Conservation (phyloP, 2,113 vertebrate species). For the Cavia aperea region DNA sequence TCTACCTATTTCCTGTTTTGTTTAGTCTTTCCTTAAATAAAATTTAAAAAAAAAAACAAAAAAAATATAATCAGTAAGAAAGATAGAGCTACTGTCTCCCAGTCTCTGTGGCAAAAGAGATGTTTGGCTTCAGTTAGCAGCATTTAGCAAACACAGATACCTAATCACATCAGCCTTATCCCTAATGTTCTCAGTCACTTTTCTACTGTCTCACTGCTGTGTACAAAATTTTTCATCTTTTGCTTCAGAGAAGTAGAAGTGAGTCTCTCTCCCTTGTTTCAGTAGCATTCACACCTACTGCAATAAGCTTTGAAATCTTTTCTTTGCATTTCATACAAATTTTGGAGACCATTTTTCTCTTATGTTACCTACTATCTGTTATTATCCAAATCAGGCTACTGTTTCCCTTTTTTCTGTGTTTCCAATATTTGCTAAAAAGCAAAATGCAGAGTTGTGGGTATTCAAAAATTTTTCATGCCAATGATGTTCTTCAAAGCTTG, state of each 20-base stretch:
- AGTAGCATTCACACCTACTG: background rate
- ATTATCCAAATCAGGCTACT: background rate
- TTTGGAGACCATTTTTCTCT: background rate
- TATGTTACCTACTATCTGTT: background rate
- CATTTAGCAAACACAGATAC: background rate
- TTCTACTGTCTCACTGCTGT: background rate
- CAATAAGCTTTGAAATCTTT: background rate
- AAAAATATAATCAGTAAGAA: background rate
- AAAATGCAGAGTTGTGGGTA: background rate
- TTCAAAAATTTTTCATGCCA: background rate
- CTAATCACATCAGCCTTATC: background rate
- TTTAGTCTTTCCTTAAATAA: too few species aligned
- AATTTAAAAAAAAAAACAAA: too few species aligned
- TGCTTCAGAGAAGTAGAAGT: background rate
- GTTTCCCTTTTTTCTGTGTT: background rate
- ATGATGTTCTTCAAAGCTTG: background rate
- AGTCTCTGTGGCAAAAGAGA: background rate
- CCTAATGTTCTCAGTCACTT: background rate
- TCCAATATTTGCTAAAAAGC: background rate
- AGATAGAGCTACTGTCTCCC: background rate
- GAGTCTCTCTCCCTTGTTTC: background rate
- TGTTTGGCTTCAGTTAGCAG: background rate
- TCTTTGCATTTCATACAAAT: background rate
- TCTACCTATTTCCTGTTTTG: too few species aligned
- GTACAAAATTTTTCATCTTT: background rate